Evolutionary conservation across 2,797 vertebrate genomes (phyloP).

Genomic region (Enteromius paludinosus): DNA sequence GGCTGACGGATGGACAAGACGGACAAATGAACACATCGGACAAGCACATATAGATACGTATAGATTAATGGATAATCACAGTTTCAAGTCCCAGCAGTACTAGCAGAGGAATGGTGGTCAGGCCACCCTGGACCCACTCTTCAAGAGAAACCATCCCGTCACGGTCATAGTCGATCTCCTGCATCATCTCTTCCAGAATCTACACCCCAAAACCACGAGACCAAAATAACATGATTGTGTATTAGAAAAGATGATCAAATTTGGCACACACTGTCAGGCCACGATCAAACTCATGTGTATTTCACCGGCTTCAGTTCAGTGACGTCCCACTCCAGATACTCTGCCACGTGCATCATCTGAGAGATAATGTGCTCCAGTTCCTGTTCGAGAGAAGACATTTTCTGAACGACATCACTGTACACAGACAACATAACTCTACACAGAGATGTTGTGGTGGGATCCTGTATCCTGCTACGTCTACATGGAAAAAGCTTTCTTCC

Average conservation of each 20-base stretch:
- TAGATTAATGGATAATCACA: conserved; percentile 73
- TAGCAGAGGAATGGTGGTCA: conserved; percentile 93
- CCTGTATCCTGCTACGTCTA: neutral
- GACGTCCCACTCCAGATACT: conserved; percentile 95
- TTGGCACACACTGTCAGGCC: neutral
- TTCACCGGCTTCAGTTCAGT: conserved; percentile 93
- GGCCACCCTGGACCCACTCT: conserved; percentile 96
- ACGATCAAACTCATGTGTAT: neutral
- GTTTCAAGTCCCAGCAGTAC: conserved; percentile 92
- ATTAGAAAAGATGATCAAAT: neutral
- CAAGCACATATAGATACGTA: neutral
- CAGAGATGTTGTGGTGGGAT: neutral
- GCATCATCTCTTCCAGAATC: conserved; percentile 98
- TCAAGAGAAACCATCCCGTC: conserved; percentile 93
- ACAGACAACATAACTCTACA: neutral
- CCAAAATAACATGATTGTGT: too few species aligned
- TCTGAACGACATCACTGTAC: conserved; percentile 3
- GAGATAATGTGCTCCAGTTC: conserved; percentile 94
- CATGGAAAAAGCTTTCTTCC: neutral
- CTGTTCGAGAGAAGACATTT: conserved; percentile 68
- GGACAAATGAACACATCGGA: neutral
- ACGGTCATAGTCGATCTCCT: conserved; percentile 93
- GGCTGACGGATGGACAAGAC: neutral
- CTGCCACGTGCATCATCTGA: conserved; percentile 97
- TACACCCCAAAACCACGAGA: conserved; percentile 55